A percentile compares a stretch with the other conserved stretches of the same genome.
phyloP scores from a whole-genome alignment of 35 echinoderm and acorn worm species.

The Holothuria glaberrima region DNA sequence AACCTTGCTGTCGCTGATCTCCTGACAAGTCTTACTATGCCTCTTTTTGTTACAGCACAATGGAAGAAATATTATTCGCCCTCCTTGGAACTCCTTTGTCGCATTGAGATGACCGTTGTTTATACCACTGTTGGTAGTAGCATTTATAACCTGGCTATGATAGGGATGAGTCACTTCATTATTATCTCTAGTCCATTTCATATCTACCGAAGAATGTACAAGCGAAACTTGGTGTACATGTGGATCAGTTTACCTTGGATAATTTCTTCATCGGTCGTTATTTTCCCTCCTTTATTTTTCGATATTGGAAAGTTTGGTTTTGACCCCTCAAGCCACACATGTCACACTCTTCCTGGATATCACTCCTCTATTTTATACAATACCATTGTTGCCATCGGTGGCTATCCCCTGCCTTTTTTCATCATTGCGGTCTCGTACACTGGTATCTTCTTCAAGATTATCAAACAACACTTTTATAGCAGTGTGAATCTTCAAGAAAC shows the following conservation, averaged over 20 bases:
- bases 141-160: conserved; percentile 13
- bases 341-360: background rate
- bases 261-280: background rate
- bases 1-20: conserved; percentile 62
- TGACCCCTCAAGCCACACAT: background rate
- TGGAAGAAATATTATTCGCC: conserved; percentile 34
- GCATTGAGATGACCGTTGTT: background rate
- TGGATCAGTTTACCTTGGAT: conserved; percentile 19
- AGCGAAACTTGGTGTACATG: background rate
- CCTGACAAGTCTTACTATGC: conserved; percentile 2
- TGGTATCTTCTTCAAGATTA: background rate
- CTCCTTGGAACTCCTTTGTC: conserved; percentile 25
- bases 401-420: background rate
- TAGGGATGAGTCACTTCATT: conserved; percentile 49
- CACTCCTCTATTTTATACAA: background rate
- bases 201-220: conserved; percentile 33
- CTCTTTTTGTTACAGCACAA: background rate
- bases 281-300: background rate
- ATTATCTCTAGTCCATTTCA: conserved; percentile 37
- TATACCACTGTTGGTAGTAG: conserved; percentile 26
- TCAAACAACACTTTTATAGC: background rate
- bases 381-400: background rate
- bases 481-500: no score
- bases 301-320: conserved; percentile 14
- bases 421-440: background rate